Evolutionary conservation across 2,113 vertebrate species (phyloP), one percentile per base, ranked within the genome.

Genomic region (Ciconia boyciana): DNA sequence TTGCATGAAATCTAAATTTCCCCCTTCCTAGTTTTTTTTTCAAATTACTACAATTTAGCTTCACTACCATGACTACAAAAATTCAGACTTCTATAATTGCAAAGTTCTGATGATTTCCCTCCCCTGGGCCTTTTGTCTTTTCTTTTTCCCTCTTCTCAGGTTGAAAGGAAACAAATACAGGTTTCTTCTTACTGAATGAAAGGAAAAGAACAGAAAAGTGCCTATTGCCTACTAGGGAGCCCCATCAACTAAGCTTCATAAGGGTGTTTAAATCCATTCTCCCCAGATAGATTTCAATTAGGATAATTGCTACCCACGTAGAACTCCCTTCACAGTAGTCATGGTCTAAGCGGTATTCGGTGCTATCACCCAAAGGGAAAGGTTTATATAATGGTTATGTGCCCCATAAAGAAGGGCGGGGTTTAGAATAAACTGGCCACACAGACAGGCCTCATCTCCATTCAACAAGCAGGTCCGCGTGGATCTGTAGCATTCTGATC

Each of bases 211-310:
- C n/a, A 93, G 43, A 62, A 75, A 46, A 94, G 46, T 89, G 36
- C 20, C n/a, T 60, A 1, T 7, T 82, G 44, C 54, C 57, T 87
- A 48, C 57, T 39, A 76, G 70, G 43, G 31, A 89, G 25, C 36
- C 39, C 21, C 36, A 89, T 64, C 81, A 87, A 58, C 52, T 65
- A 57, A 80, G 41, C 62, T 88, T 90, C 70, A 70, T 48, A 55
- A 55, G 21, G 36, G 31, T 87, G 31, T 82, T 95, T 94, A 82
- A 91, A 94, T 94, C 52, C 36, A 70, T 91, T 90, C 41, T 84
- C 44, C 49, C 43, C 39, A 36, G 55, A 60, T 0, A 80, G 69
- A 84, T 89, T 94, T 83, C 79, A 90, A 48, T 83, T 81, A 86
- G 26, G 69, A 43, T 87, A 96, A 94, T 77, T 95, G 58, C 57